Evolutionary conservation across 2,113 vertebrate species (phyloP).

Genomic region (Cairina moschata): DNA sequence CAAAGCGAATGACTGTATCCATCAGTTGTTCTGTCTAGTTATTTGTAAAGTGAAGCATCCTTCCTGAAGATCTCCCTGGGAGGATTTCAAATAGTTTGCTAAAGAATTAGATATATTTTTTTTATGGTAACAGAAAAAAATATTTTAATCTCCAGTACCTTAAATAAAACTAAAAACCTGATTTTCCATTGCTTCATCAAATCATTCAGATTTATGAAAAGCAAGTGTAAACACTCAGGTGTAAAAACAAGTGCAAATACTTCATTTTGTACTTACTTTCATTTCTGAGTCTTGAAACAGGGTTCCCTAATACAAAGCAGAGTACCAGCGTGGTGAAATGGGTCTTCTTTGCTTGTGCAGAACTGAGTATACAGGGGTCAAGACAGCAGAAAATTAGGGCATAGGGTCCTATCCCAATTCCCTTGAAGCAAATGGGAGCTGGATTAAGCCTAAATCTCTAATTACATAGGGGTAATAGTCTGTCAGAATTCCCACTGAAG

Average conservation of each 20-base stretch:
- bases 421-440: conserved; percentile 6
- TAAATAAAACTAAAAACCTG: background rate
- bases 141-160: background rate
- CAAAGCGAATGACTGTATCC: background rate
- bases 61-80: background rate
- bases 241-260: background rate
- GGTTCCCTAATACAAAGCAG: background rate
- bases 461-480: conserved; percentile 50
- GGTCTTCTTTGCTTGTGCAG: background rate
- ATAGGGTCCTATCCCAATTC: conserved; percentile 21
- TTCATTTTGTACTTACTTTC: background rate
- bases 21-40: background rate
- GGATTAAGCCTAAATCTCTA: conserved; percentile 59
- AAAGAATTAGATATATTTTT: background rate
- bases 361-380: conserved; percentile 8
- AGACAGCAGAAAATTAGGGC: conserved; percentile 38
- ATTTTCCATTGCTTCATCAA: background rate
- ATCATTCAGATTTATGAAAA: background rate
- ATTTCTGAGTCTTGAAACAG: background rate
- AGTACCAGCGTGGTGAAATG: background rate
- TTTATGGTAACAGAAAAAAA: background rate
- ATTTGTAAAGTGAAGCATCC: background rate
- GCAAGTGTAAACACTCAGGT: background rate
- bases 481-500: conserved; percentile 41
- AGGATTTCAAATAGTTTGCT: background rate